Evolutionary conservation across 1,140 invertebrate species (phyloP).

Genomic region (Chrysomallon squamiferum): DNA sequence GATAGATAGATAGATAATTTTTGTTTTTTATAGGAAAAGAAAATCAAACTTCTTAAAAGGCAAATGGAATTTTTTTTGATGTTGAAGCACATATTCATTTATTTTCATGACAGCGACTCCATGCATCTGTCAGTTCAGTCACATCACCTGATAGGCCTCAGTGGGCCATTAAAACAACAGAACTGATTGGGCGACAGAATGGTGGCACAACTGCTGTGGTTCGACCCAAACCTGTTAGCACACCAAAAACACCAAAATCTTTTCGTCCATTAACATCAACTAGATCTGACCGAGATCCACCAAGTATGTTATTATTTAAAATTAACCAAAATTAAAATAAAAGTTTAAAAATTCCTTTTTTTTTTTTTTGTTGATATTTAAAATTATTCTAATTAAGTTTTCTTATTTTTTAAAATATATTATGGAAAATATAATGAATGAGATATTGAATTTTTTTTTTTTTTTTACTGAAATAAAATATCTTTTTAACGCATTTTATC

Average conservation of each 20-base stretch:
- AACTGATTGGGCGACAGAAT: constrained; percentile 4
- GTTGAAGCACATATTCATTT: too few relatives aligned
- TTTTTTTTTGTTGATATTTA: not conserved
- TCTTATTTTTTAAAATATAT: not conserved
- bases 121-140: not conserved
- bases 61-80: too few relatives aligned
- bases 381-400: not conserved
- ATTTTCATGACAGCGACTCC: constrained; percentile 19
- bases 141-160: constrained; percentile 17
- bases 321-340: too few relatives aligned
- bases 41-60: too few relatives aligned
- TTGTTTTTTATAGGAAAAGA: too few relatives aligned
- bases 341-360: too few relatives aligned
- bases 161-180: constrained; percentile 20
- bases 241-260: constrained; percentile 8
- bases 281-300: constrained; percentile 48
- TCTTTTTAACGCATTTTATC: too few relatives aligned
- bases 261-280: constrained; percentile 23
- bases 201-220: constrained; percentile 12
- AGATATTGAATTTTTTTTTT: too few relatives aligned
- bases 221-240: constrained; percentile 17
- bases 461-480: too few relatives aligned
- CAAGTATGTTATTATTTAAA: constrained; percentile 32
- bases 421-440: too few relatives aligned
- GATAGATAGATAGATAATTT: too few relatives aligned